Conservation (phyloP, 2,888 invertebrate genomes). For the Cephus rjabovi region DNA sequence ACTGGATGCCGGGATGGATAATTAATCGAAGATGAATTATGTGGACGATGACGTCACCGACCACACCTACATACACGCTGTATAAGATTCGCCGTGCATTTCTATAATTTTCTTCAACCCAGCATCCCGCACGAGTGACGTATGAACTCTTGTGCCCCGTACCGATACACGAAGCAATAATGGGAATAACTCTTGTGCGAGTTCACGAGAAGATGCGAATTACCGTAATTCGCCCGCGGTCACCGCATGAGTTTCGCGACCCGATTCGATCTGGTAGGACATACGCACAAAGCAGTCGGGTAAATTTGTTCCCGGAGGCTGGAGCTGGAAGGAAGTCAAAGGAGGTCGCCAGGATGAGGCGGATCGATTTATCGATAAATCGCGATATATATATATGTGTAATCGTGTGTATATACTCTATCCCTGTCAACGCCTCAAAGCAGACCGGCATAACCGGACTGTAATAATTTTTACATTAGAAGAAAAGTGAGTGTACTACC, state of each 20-base stretch:
- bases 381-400: not conserved
- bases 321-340: not conserved
- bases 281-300: not conserved
- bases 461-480: not conserved
- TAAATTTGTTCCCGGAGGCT: not conserved
- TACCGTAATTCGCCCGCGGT: not conserved
- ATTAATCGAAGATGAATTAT: slow-evolving; percentile 44
- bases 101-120: not conserved
- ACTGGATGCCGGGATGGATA: slow-evolving; percentile 35
- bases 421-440: not conserved
- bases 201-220: not conserved
- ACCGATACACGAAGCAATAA: not conserved
- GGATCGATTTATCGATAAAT: not conserved
- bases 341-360: not conserved
- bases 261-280: not conserved
- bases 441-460: not conserved
- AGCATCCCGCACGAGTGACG: not conserved
- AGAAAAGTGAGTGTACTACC: not conserved
- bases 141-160: not conserved
- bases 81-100: not conserved
- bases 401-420: not conserved
- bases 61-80: not conserved
- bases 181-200: not conserved
- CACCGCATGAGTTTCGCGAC: not conserved
- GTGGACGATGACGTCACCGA: not conserved